phyloP scores from a whole-genome alignment of 1,140 invertebrate genomes.

The Papilio polyxenes region DNA sequence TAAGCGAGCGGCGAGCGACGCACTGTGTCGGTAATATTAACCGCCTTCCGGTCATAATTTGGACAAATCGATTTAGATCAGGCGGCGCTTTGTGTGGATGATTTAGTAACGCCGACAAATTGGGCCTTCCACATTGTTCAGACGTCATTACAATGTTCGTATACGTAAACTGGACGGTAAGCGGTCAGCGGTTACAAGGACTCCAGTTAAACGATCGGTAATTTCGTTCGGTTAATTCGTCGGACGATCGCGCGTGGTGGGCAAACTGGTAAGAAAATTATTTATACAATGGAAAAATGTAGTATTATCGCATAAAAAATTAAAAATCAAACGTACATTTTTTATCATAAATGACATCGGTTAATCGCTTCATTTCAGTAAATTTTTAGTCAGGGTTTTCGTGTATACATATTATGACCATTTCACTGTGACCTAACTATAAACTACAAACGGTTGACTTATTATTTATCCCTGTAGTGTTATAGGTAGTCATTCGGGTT shows the following conservation, averaged over 20 bases:
- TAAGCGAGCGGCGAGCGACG: constrained; percentile 1
- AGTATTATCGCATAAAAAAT: neutral
- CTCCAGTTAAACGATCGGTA: constrained; percentile 66
- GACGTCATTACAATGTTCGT: constrained; percentile 55
- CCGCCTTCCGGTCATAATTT: constrained; percentile 62
- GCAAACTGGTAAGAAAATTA: neutral
- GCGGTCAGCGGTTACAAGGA: constrained; percentile 67
- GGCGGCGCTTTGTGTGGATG: constrained; percentile 74
- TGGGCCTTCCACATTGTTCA: constrained; percentile 60
- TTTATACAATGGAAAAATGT: neutral
- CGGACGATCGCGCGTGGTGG: constrained; percentile 22
- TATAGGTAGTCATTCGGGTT: too few relatives aligned
- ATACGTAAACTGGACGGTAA: constrained; percentile 55
- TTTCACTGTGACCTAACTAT: too few relatives aligned
- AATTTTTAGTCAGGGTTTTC: too few relatives aligned
- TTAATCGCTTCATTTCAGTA: too few relatives aligned
- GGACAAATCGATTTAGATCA: constrained; percentile 75
- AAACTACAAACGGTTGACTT: too few relatives aligned
- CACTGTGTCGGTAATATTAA: constrained; percentile 44
- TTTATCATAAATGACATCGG: neutral
- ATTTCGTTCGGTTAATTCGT: constrained; percentile 59
- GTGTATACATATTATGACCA: too few relatives aligned
- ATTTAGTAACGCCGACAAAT: constrained; percentile 75
- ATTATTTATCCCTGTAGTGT: too few relatives aligned
- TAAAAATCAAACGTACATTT: neutral